Evolutionary conservation across 2,797 vertebrate genomes (phyloP).

Genomic region (Melanogrammus aeglefinus): DNA sequence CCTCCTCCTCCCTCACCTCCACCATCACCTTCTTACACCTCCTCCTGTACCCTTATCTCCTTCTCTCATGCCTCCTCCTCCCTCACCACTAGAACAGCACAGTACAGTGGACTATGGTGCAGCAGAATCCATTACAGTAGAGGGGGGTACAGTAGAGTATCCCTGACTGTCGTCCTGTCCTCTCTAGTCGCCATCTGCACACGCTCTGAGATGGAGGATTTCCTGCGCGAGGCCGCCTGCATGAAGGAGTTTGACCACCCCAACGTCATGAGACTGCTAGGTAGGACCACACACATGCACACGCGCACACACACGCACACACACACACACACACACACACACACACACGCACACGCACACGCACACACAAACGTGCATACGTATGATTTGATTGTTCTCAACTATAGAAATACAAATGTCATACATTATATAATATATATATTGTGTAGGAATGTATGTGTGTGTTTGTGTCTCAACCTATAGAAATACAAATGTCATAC

Average conservation of each 20-base stretch:
- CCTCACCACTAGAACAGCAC: not conserved
- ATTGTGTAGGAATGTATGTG: not conserved
- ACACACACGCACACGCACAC: not conserved
- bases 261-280: constrained; percentile 89
- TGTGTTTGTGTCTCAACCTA: not conserved
- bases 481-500: not conserved
- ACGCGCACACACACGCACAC: not conserved
- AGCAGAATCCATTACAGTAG: not conserved
- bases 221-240: constrained; percentile 87
- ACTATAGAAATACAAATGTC: not conserved
- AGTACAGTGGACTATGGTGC: not conserved
- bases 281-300: constrained; percentile 58
- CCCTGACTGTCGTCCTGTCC: constrained; percentile 13
- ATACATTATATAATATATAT: not conserved
- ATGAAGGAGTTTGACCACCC: constrained; percentile 95
- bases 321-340: not conserved
- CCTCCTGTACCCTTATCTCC: no score
- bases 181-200: constrained; percentile 86
- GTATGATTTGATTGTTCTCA: not conserved
- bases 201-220: constrained; percentile 89
- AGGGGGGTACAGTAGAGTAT: not conserved
- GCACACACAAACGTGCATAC: not conserved
- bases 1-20: not conserved
- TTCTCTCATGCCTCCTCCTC: not conserved
- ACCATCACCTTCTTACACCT: not conserved